These are phyloP conservation scores for Nesometra sesokonis DNA, from an alignment of 35 echinoderm and acorn worm genomes.

Conservation along the genomic window DNA sequence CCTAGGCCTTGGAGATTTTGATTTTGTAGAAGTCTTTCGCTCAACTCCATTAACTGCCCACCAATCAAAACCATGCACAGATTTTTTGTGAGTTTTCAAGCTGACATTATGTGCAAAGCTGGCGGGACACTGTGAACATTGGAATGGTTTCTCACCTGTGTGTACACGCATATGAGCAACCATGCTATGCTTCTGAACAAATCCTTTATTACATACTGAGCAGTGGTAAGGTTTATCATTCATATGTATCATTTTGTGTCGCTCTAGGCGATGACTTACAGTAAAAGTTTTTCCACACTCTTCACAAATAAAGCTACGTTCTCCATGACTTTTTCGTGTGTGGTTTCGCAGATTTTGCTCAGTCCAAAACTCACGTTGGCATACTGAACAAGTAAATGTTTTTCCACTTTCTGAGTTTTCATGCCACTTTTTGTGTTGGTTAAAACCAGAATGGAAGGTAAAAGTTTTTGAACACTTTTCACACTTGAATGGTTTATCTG, in stretches of 20 bases:
- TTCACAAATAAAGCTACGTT: conserved; percentile 56
- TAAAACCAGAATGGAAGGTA: conserved; percentile 22
- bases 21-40: neutral
- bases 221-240: conserved; percentile 71
- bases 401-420: conserved; percentile 47
- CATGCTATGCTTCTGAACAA: conserved; percentile 85
- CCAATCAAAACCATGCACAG: conserved; percentile 35
- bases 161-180: conserved; percentile 79
- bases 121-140: conserved; percentile 56
- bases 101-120: conserved; percentile 83
- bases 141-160: conserved; percentile 82
- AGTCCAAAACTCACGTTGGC: conserved; percentile 49
- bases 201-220: conserved; percentile 56
- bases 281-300: conserved; percentile 77
- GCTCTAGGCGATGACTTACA: conserved; percentile 45
- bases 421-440: conserved; percentile 70
- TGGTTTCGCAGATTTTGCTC: conserved; percentile 52
- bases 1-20: neutral
- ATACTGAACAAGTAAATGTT: conserved; percentile 54
- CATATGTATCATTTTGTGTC: conserved; percentile 56
- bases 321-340: conserved; percentile 33
- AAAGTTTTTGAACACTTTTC: conserved; percentile 68
- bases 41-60: neutral
- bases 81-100: conserved; percentile 71
- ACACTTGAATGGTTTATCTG: conserved; percentile 42